Percentiles rank a stretch among this genome's conserved stretches.
Evolutionary conservation across 2,113 vertebrate genomes (phyloP).

Genomic region (Suncus etruscus): DNA sequence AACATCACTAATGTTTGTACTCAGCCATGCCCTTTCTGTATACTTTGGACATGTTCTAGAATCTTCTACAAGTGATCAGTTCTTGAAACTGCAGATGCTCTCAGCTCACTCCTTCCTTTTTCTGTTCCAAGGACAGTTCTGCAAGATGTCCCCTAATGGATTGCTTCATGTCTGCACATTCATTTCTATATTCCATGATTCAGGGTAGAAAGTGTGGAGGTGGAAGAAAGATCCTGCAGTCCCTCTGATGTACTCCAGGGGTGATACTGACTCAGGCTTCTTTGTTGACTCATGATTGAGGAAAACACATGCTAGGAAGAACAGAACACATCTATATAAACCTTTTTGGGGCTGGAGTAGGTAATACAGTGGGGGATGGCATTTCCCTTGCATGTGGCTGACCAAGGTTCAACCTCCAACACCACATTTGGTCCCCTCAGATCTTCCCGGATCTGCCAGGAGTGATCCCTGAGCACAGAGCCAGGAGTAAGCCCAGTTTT

Average conservation of each 20-base stretch:
- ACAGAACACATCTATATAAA: neutral
- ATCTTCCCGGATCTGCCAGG: no score
- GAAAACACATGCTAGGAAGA: neutral
- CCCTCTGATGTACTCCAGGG: neutral
- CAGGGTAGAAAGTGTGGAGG: no score
- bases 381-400: no score
- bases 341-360: no score
- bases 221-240: neutral
- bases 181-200: no score
- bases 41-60: neutral
- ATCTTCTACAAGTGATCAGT: neutral
- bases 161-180: no score
- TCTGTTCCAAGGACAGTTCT: neutral
- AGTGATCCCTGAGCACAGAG: no score
- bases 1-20: slow-evolving; percentile 23
- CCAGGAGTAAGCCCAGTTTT: no score
- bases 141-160: neutral
- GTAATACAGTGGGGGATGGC: no score
- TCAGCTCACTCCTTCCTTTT: neutral
- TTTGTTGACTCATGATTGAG: neutral
- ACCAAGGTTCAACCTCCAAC: no score
- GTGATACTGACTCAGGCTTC: neutral
- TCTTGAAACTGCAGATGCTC: neutral
- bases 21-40: neutral
- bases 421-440: no score